Base-by-base conservation (phyloP, 2,888 invertebrate species). In the Drosophila gaucha region DNA sequence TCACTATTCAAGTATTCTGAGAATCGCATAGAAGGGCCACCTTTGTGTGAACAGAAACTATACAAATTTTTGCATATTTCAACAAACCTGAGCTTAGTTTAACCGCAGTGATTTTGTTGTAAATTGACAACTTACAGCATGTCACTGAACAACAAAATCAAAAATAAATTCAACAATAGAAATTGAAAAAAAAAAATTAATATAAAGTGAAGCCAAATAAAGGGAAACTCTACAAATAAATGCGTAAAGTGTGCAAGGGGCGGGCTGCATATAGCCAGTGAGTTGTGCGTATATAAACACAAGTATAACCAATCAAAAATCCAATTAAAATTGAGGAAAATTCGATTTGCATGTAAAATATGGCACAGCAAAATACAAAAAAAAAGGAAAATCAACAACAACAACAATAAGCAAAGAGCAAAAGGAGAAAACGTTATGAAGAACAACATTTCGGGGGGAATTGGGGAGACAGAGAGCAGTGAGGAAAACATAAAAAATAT, bases 311-410 rank as follows among this genome's bases (percentile, higher is more conserved):
- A 90, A 90, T 90, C 90, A 90, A 90, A 90, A 90, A 90, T 90
- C 90, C 90, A 90, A 90, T 90, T 90, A 90, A 90, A 90, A 90
- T 90, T 90, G 90, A 87, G 90, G 83, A 89, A 90, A 90, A 90
- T 90, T 90, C 90, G 90, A 90, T 90, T 90, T 90, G 89, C 89
- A 90, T 90, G 90, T 90, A 89, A 90, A 90, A 90, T 89, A 90
- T 88, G 85, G 85, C 57, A 66, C 64, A 71, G 67, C 73, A 72
- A 77, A 54, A 51, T 46, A 26, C 26, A 10, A 57, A 51, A 55
- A 30, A 26, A n/a, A 20, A 10, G 33, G 30, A 56, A 49, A 26
- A 52, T 44, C 58, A 64, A 38, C 52, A 54, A 63, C 52, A 54
- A 30, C 36, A 38, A 22, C 18, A 50, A 44, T 18, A 55, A 54